Evolutionary conservation across 2,113 vertebrate genomes (phyloP), one percentile per base, ranked within the genome.

Genomic region (Zosterops lateralis): DNA sequence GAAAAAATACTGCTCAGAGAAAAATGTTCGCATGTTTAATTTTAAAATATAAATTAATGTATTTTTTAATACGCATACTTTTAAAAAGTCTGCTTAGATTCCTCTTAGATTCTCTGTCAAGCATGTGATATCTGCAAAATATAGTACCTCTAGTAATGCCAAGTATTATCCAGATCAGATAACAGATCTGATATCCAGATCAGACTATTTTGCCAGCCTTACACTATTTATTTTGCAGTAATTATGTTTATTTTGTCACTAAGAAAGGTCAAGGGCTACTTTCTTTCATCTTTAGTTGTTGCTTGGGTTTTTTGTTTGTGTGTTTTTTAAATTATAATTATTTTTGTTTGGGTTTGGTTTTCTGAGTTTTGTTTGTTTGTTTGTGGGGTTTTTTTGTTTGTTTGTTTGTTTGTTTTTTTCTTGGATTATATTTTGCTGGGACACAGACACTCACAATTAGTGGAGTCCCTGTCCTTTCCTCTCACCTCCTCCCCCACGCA

Each of bases 221-320:
- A 8, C 7, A 14, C 25, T 65, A 57, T 28, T 68, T 42, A 40
- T 64, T 79, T 76, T 79, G 19, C 42, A 57, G 7, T 67, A 65
- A 73, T 83, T 57, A 15, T 28, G 17, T 56, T 84, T 72, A 42
- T 88, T 75, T 91, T 72, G 5, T 76, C 45, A 28, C 16, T 81
- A 34, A 51, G n/a, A 77, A 85, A 75, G 34, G 45, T 57, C 8
- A 81, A 66, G 51, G 34, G 2, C 36, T 68, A 19, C 18, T 77
- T 66, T 4, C 21, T 81, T 80, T 56, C 17, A 15, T 89, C 21
- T 68, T 75, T 26, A 34, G 31, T 29, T 45, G 22, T 29, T 60
- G 6, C 31, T 31, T 21, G 12, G 10, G 1, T 1, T 14, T 72
- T 73, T 45, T 47, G 16, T 51, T 44, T 3, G 1, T 25, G 7